Conservation (phyloP, 2,113 vertebrate genomes). For the Enhydra lutris region DNA sequence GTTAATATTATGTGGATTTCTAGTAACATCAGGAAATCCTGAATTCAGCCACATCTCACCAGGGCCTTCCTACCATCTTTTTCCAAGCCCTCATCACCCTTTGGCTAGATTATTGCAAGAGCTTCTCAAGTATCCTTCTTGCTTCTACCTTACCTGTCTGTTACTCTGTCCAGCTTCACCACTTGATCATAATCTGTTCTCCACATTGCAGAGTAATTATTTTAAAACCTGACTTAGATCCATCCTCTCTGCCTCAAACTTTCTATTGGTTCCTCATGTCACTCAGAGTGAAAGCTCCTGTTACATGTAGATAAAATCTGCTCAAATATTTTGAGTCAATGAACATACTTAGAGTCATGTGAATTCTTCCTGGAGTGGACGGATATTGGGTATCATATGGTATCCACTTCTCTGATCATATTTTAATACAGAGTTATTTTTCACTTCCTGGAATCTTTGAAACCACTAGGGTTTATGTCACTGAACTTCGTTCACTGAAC, state of each 20-base stretch:
- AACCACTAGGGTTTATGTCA: background rate
- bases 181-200: background rate
- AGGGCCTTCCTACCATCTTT: background rate
- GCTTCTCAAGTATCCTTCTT: background rate
- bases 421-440: background rate
- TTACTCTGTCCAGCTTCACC: background rate
- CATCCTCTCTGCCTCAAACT: background rate
- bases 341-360: background rate
- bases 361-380: background rate
- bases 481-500: background rate
- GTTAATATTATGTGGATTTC: background rate
- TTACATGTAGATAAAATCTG: background rate
- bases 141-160: background rate
- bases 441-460: background rate
- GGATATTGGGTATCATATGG: background rate
- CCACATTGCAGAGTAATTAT: background rate
- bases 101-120: background rate
- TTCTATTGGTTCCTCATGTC: background rate
- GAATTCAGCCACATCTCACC: background rate
- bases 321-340: background rate
- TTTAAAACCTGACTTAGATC: background rate
- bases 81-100: background rate
- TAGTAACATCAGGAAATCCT: background rate
- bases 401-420: background rate
- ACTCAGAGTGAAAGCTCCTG: background rate